A percentile compares a stretch with the other conserved stretches of the same genome.
These are phyloP conservation scores for Corydoras maculifer DNA, from an alignment of 2,113 vertebrate species.

Conservation along the genomic window DNA sequence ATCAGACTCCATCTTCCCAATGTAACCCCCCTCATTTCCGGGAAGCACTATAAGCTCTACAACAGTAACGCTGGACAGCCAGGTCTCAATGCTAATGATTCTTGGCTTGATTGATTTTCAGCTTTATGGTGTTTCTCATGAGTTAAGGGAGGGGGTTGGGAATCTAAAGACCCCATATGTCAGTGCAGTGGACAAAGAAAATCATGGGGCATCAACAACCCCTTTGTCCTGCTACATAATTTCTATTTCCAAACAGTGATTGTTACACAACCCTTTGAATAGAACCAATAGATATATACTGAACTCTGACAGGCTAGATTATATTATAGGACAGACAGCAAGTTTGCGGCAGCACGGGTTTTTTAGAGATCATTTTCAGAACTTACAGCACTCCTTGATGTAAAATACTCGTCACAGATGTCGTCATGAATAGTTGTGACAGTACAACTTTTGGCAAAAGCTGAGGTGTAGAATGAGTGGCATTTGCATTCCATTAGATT, in stretches of 20 bases:
- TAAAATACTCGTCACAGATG: no score
- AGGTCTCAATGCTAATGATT: slow-evolving; percentile 30
- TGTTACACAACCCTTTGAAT: slow-evolving; percentile 23
- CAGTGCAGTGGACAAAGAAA: slow-evolving; percentile 43
- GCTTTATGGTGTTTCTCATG: slow-evolving; percentile 31
- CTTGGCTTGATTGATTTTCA: slow-evolving; percentile 41
- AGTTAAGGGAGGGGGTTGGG: slow-evolving; percentile 33
- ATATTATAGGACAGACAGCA: not conserved
- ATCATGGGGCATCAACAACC: not conserved
- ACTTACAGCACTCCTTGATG: no score
- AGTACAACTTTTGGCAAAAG: no score
- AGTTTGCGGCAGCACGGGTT: no score
- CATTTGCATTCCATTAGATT: no score
- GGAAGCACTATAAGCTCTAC: not conserved
- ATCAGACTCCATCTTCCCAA: slow-evolving; percentile 25
- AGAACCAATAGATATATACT: slow-evolving; percentile 14
- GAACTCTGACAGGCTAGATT: slow-evolving; percentile 28
- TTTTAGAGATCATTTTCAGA: no score
- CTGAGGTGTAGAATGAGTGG: no score
- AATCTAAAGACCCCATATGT: slow-evolving; percentile 46
- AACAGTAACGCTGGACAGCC: slow-evolving; percentile 4
- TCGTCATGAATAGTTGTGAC: no score
- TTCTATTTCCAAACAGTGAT: not conserved
- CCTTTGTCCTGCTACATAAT: slow-evolving; percentile 5
- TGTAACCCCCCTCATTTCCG: slow-evolving; percentile 34